Conservation (phyloP, 2,888 invertebrate species). For the Andrena hattorfiana region DNA sequence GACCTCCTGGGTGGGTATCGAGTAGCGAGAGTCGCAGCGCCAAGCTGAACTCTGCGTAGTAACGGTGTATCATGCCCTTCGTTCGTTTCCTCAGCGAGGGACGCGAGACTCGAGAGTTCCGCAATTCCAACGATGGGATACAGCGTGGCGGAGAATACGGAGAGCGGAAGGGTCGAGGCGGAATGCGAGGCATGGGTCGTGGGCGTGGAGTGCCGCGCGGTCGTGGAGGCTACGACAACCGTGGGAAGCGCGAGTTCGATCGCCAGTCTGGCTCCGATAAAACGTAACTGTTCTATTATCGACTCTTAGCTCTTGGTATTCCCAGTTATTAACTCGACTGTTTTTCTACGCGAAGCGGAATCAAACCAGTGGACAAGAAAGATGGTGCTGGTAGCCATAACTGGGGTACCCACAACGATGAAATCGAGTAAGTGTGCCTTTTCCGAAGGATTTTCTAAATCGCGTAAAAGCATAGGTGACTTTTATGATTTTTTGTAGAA, state of each 20-base stretch:
- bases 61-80: background rate
- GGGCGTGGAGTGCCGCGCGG: slow-evolving; percentile 81
- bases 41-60: background rate
- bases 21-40: background rate
- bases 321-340: background rate
- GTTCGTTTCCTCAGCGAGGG: slow-evolving; percentile 82
- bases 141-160: slow-evolving; percentile 78
- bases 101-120: slow-evolving; percentile 82
- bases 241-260: slow-evolving; percentile 97
- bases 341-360: slow-evolving; percentile 87
- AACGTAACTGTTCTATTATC: slow-evolving; percentile 87
- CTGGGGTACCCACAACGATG: slow-evolving; percentile 97
- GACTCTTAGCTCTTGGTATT: background rate
- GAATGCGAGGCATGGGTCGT: slow-evolving; percentile 84
- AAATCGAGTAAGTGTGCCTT: slow-evolving; percentile 89
- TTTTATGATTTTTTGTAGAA: too few relatives aligned
- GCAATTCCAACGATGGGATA: slow-evolving; percentile 75
- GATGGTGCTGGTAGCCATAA: slow-evolving; percentile 98
- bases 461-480: too few relatives aligned
- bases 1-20: slow-evolving; percentile 79
- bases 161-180: slow-evolving; percentile 79
- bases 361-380: slow-evolving; percentile 97
- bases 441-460: background rate
- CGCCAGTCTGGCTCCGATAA: slow-evolving; percentile 97
- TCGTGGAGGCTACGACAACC: slow-evolving; percentile 87